Evolutionary conservation across 2,888 invertebrate genomes (phyloP).

Genomic region (Melieria omissa): DNA sequence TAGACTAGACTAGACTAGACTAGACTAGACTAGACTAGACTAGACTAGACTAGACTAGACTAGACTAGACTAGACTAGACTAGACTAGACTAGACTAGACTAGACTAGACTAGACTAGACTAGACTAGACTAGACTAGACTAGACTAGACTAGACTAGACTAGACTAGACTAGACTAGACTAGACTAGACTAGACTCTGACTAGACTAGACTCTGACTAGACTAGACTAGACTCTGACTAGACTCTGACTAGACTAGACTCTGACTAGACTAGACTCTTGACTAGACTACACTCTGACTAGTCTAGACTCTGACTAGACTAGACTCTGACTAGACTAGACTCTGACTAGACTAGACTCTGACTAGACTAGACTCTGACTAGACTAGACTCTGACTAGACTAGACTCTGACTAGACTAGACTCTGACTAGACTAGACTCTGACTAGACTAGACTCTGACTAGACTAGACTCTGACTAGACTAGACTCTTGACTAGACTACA

Average conservation of each 20-base stretch:
- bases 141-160: background rate
- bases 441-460: background rate
- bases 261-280: background rate
- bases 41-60: slow-evolving; percentile 8
- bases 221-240: background rate
- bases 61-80: slow-evolving; percentile 8
- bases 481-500: slow-evolving; percentile 2
- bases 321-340: too few species aligned
- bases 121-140: slow-evolving; percentile 8
- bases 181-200: too few species aligned
- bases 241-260: slow-evolving; percentile 1
- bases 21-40: slow-evolving; percentile 8
- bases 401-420: background rate
- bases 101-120: slow-evolving; percentile 8
- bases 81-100: slow-evolving; percentile 8
- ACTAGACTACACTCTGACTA: too few species aligned
- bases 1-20: slow-evolving; percentile 8
- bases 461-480: background rate
- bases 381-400: too few species aligned
- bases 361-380: too few species aligned
- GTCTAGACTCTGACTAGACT: too few species aligned
- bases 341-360: too few species aligned
- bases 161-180: too few species aligned
- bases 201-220: background rate
- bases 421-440: background rate